Evolutionary conservation across 2,888 invertebrate species (phyloP).

Genomic region (Enoplolaimus lenunculus): DNA sequence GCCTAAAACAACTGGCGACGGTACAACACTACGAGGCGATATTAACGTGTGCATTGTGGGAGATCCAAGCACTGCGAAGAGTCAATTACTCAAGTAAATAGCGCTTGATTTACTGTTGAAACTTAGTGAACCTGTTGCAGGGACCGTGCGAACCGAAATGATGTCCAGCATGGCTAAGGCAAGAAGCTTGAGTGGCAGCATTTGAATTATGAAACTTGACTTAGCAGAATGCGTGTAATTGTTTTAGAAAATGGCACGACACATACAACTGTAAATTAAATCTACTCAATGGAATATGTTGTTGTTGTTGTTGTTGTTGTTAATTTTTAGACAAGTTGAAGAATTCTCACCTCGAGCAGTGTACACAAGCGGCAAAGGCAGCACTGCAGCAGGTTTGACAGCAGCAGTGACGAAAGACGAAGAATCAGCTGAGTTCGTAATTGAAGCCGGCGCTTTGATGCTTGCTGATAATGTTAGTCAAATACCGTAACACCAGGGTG

Average conservation of each 20-base stretch:
- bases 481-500: no score
- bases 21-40: slow-evolving; percentile 81
- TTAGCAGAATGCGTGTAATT: no score
- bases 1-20: slow-evolving; percentile 75
- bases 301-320: no score
- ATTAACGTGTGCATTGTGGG: slow-evolving; percentile 95
- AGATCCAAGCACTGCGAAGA: slow-evolving; percentile 96
- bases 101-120: neutral
- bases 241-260: no score
- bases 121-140: no score
- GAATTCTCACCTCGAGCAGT: slow-evolving; percentile 90
- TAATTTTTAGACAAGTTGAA: slow-evolving; percentile 49
- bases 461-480: slow-evolving; percentile 74
- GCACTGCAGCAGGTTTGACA: slow-evolving; percentile 89
- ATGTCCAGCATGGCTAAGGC: no score
- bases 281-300: no score
- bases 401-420: slow-evolving; percentile 96
- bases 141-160: no score
- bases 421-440: slow-evolving; percentile 94
- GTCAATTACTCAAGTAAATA: slow-evolving; percentile 84
- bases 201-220: no score
- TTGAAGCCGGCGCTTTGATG: slow-evolving; percentile 99
- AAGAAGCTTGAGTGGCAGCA: no score
- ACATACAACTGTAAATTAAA: no score
- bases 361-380: slow-evolving; percentile 96